Evolutionary conservation across 2,113 vertebrate genomes (phyloP), one percentile per base, ranked within the genome.

Genomic region (Phoxinus phoxinus): DNA sequence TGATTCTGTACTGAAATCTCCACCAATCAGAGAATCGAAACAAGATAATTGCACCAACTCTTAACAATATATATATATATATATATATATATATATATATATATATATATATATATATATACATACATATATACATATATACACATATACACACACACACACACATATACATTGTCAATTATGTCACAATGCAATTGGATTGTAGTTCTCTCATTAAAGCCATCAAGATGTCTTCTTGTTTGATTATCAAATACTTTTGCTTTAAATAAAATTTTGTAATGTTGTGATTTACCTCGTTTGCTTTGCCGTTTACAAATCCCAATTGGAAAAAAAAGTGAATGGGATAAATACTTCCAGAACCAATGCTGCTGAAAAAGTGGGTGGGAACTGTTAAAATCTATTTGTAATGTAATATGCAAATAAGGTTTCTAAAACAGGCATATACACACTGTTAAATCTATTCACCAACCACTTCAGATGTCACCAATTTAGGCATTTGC

Each of bases 321-420:
- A 25, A 25, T 46, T 41, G 41, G n/a, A n/a, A 44, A 25, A 72
- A 71, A 23, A 41, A 41, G 25, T 37, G 21, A 73, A 46, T 25
- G 23, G 35, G 71, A 25, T 25, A 73, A 46, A 25, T 73, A 46
- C 41, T 46, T 73, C 41, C 71, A 41, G 41, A 44, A 25, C 4
- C 21, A 44, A 72, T 0, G 17, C 9, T 9, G 19, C 17, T 37
- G 21, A 37, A 73, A 73, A 73, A 46, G 37, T 72, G 69, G 37
- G 12, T 6, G 41, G 41, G 71, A 13, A 15, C 23, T 73, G 11
- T 25, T 73, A 12, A 23, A 44, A 32, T 71, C 6, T 63, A 63
- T 63, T 63, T 80, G 30, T 46, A 25, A 58, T 63, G 37, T 63
- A 30, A 44, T 80, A 80, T 27, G 35, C n/a, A 80, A 80, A 63